Conservation (phyloP, 2,888 invertebrate genomes). For the Xanthorhoe designata region DNA sequence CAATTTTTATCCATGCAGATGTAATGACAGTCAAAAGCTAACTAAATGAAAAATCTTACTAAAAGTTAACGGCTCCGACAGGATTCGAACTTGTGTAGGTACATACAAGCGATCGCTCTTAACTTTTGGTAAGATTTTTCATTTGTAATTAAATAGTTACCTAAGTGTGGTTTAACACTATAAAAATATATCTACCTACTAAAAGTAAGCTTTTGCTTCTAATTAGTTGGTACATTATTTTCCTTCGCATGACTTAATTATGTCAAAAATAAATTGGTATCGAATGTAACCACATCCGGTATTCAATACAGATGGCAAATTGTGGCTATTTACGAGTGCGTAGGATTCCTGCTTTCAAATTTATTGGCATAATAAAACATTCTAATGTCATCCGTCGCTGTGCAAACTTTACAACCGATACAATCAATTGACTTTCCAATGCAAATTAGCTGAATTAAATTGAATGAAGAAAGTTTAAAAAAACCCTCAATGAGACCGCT, state of each 20-base stretch:
- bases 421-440: conserved; percentile 53
- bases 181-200: no score
- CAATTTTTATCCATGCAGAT: neutral
- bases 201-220: conserved; percentile 45
- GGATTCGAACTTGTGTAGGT: no score
- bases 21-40: neutral
- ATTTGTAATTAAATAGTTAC: no score
- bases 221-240: conserved; percentile 25
- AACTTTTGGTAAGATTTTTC: no score
- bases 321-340: conserved; percentile 50
- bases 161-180: no score
- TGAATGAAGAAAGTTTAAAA: conserved; percentile 28
- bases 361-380: conserved; percentile 58
- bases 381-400: conserved; percentile 44
- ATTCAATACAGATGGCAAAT: conserved; percentile 48
- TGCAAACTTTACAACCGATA: conserved; percentile 46
- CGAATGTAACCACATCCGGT: conserved; percentile 58
- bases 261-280: no score
- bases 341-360: conserved; percentile 60
- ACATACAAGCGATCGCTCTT: no score
- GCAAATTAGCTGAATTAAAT: conserved; percentile 48
- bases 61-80: no score
- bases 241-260: no score
- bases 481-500: conserved; percentile 41
- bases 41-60: no score